Percentiles rank a stretch among this genome's conserved stretches.
These are phyloP conservation scores for Nebria brevicollis DNA, from an alignment of 2,888 invertebrate species.

Conservation along the genomic window DNA sequence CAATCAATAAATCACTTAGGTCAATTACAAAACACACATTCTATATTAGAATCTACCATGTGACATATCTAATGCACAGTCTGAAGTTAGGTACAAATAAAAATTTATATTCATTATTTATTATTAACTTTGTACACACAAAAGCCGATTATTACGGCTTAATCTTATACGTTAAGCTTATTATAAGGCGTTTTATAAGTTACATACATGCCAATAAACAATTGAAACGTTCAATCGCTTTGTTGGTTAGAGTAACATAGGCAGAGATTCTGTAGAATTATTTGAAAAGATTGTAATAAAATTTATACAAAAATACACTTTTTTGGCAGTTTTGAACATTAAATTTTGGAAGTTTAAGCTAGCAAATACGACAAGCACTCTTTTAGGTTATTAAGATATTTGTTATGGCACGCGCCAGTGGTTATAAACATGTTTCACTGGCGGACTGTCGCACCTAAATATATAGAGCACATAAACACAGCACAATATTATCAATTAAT, in stretches of 20 bases:
- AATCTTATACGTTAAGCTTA: slow-evolving; percentile 42
- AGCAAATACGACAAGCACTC: slow-evolving; percentile 26
- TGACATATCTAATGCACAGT: neutral
- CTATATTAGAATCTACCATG: neutral
- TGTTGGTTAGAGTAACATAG: neutral
- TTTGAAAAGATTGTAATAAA: slow-evolving; percentile 35
- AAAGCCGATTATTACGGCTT: slow-evolving; percentile 32
- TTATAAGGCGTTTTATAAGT: slow-evolving; percentile 35
- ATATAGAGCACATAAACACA: slow-evolving; percentile 36
- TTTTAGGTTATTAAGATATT: slow-evolving; percentile 32
- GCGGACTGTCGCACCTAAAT: slow-evolving; percentile 22
- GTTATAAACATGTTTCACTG: slow-evolving; percentile 24
- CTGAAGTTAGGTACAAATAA: neutral
- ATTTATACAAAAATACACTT: slow-evolving; percentile 45
- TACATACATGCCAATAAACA: slow-evolving; percentile 29
- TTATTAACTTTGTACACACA: slow-evolving; percentile 45
- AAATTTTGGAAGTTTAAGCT: slow-evolving; percentile 37
- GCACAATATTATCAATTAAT: slow-evolving; percentile 30
- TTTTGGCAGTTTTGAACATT: slow-evolving; percentile 43
- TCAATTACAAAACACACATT: slow-evolving; percentile 6
- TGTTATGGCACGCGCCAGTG: slow-evolving; percentile 42
- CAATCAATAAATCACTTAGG: slow-evolving; percentile 3
- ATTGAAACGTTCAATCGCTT: neutral
- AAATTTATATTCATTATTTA: slow-evolving; percentile 27
- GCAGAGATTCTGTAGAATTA: slow-evolving; percentile 16